These are phyloP conservation scores for Accipiter cooperii DNA, from an alignment of 2,113 vertebrate species.

Conservation along the genomic window DNA sequence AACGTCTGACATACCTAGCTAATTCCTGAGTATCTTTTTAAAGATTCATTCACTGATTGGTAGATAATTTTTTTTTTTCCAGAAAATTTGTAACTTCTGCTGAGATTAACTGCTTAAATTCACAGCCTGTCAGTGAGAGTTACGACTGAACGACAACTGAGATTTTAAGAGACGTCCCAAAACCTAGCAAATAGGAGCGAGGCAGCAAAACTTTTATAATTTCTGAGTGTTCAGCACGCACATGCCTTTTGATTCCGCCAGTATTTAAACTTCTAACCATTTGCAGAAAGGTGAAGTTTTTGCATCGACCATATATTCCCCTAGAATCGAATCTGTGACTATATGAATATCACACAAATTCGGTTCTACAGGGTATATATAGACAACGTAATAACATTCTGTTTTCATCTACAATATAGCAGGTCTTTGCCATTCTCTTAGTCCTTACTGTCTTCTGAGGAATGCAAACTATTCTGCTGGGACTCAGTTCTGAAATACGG, in stretches of 20 bases:
- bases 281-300: conserved; percentile 87
- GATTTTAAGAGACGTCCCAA: conserved; percentile 18
- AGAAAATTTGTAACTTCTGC: background rate
- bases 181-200: conserved; percentile 35
- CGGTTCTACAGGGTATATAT: conserved; percentile 91
- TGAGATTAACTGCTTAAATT: conserved; percentile 20
- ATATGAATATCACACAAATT: conserved; percentile 85
- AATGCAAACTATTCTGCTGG: conserved; percentile 50
- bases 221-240: conserved; percentile 32
- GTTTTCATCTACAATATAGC: conserved; percentile 60
- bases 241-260: conserved; percentile 45
- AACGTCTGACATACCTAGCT: background rate
- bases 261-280: conserved; percentile 59
- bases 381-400: conserved; percentile 82
- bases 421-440: conserved; percentile 47
- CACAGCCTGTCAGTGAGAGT: conserved; percentile 1
- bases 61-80: background rate
- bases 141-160: background rate
- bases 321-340: conserved; percentile 99
- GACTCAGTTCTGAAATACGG: conserved; percentile 13
- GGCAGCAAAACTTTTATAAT: conserved; percentile 30
- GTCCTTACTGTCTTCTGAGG: conserved; percentile 54
- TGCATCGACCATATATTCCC: conserved; percentile 99
- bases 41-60: background rate
- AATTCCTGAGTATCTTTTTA: background rate